Evolutionary conservation across 1,140 invertebrate species (phyloP), one percentile per base, ranked within the genome.

Genomic region (Notospermus geniculatus): DNA sequence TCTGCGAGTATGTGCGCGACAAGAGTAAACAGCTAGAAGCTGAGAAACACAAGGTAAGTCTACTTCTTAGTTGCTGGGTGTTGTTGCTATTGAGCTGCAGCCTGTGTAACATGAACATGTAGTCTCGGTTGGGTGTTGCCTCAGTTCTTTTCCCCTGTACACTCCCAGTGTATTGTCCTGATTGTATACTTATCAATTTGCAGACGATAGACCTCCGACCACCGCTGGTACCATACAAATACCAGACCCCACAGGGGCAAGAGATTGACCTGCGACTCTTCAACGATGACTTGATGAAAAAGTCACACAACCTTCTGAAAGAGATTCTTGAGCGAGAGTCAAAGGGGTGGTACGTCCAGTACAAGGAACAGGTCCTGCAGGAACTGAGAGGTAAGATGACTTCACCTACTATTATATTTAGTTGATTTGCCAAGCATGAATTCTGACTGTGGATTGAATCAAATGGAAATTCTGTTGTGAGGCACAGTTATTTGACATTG

Each of bases 301-400:
- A 90, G 75, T 90, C 90, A n/a, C 79, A 92, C 58, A 87, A 89
- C 0, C 83, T 88, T 32, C 81, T 97, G 9, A 87, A 91, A 45
- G 84, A 86, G 28, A 90, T 95, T 63, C 79, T 95, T 65, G 92
- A 95, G 76, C 86, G 89, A 55, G 92, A 94, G 82, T 88, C 92
- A 0, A 86, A 91, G 63, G 93, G 93, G 54, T 96, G 93, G 93
- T 94, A 94, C 81, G 81, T 95, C 57, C 91, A 93, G 77, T 95
- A 93, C 77, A 85, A 92, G n/a, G 92, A 95, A 80, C 87, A 91
- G 70, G 84, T 92, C 32, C 92, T 95, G 68, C 88, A 89, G 0
- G 90, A 93, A 76, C 83, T 95, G 60, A 86, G 92, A 74, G 75
- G 75, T 74, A 62, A n/a, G n/a, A n/a, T n/a, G n/a, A n/a, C n/a